A percentile compares a stretch with the other conserved stretches of the same genome.
These are phyloP conservation scores for Mobula birostris DNA, from an alignment of 2,113 vertebrate species.

Conservation along the genomic window DNA sequence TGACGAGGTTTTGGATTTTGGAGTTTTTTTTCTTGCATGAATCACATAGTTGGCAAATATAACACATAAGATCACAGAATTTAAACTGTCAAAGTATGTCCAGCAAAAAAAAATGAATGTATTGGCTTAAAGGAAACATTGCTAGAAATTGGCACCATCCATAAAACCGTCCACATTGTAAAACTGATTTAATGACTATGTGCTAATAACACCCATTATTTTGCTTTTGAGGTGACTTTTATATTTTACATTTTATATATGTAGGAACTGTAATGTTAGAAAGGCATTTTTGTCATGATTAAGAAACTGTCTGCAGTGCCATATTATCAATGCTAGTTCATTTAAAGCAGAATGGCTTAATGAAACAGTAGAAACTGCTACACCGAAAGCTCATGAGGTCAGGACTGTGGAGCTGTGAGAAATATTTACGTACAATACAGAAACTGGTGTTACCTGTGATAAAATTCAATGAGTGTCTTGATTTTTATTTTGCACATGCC, in stretches of 20 bases:
- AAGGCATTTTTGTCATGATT: no score
- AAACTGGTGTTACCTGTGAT: no score
- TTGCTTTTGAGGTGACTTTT: neutral
- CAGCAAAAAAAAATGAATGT: no score
- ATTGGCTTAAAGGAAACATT: no score
- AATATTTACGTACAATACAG: no score
- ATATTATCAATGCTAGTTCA: no score
- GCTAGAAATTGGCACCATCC: neutral
- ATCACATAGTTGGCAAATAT: neutral
- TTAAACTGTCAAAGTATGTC: neutral
- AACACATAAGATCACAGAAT: neutral
- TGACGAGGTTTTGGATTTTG: neutral
- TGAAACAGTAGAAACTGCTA: no score
- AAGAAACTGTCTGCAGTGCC: neutral
- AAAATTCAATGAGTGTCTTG: no score
- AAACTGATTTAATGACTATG: neutral
- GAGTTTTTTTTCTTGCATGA: neutral
- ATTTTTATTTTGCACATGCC: no score
- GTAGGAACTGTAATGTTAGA: neutral
- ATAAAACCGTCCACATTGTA: neutral
- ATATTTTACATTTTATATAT: neutral
- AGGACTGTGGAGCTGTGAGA: no score
- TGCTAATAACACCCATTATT: neutral
- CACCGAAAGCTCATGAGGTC: no score
- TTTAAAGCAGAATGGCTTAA: no score